Evolutionary conservation across 1,140 invertebrate species (phyloP).

Genomic region (Euura lappo): DNA sequence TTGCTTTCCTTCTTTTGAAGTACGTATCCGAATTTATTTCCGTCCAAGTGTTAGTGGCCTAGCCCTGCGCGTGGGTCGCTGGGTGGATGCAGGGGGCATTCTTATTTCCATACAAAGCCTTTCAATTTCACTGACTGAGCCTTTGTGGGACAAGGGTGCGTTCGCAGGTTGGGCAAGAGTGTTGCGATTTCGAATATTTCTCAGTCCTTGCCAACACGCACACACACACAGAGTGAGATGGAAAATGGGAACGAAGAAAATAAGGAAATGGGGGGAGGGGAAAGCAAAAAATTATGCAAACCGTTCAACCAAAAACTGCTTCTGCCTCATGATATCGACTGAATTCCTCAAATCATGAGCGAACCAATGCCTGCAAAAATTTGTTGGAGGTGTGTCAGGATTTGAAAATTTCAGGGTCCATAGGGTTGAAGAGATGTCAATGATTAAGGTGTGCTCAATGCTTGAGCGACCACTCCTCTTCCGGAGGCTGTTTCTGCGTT

Average conservation of each 20-base stretch:
- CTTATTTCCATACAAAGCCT: constrained; percentile 51
- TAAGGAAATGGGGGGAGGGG: background rate
- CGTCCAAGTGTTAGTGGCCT: constrained; percentile 20
- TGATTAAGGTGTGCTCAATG: background rate
- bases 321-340: background rate
- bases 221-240: background rate
- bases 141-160: constrained; percentile 41
- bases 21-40: constrained; percentile 38
- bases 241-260: background rate
- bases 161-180: constrained; percentile 41
- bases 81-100: constrained; percentile 35
- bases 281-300: constrained; percentile 54
- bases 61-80: constrained; percentile 18
- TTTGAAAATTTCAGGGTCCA: no score
- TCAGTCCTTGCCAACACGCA: constrained; percentile 19
- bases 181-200: constrained; percentile 49
- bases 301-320: constrained; percentile 22
- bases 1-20: constrained; percentile 37
- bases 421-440: background rate
- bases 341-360: background rate
- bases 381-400: no score
- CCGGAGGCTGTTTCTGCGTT: background rate
- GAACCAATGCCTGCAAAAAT: no score
- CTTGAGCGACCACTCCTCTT: background rate
- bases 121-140: constrained; percentile 42